Evolutionary conservation across 2,888 invertebrate species (phyloP).

Genomic region (Polydrusus cervinus): DNA sequence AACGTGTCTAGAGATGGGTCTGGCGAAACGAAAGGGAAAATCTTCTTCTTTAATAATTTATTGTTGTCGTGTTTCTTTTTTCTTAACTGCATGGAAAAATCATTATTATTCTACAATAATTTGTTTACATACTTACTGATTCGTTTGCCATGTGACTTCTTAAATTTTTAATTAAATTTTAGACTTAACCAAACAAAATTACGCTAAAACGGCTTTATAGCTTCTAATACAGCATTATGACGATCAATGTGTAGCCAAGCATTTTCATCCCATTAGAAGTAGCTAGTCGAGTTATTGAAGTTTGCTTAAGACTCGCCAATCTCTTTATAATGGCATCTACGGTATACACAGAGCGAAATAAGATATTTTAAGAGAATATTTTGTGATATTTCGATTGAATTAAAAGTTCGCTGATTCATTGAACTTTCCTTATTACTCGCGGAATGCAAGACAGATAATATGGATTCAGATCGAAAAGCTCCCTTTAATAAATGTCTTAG

Average conservation of each 20-base stretch:
- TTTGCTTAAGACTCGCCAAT: constrained; percentile 64
- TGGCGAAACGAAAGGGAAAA: too few species aligned
- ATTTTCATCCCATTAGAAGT: constrained; percentile 63
- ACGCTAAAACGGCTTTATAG: constrained; percentile 33
- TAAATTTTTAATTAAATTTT: constrained; percentile 34
- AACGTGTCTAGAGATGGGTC: too few species aligned
- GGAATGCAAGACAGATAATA: too few species aligned
- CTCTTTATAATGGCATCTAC: constrained; percentile 56
- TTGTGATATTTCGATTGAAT: not conserved
- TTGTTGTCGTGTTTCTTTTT: too few species aligned
- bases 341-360: constrained; percentile 30
- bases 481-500: too few species aligned
- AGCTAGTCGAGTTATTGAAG: constrained; percentile 65
- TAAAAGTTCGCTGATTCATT: not conserved
- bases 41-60: too few species aligned
- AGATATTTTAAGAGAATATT: constrained; percentile 24
- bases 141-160: too few species aligned
- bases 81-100: too few species aligned
- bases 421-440: not conserved
- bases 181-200: constrained; percentile 38
- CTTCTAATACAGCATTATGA: constrained; percentile 49
- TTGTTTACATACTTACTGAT: too few species aligned
- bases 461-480: too few species aligned
- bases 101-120: too few species aligned
- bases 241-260: constrained; percentile 56